Base-by-base conservation (phyloP, 1,140 invertebrate genomes). In the Calliphora vicina region DNA sequence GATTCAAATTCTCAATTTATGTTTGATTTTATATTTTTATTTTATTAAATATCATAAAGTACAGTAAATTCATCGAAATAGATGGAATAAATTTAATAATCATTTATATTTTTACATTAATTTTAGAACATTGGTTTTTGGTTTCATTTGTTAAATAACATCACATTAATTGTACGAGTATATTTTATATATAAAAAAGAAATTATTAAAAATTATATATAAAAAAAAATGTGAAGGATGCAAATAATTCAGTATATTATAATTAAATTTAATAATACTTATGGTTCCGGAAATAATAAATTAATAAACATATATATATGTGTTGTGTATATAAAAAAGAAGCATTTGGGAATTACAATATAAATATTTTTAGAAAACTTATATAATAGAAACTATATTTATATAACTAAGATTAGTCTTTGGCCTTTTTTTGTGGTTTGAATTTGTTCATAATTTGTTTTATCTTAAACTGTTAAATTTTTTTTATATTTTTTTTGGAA, bases 401-500 rank as follows among this genome's bases (percentile, higher is more conserved):
- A 57, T 76, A 17, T 45, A 78, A 78, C 35, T 78, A 78, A 25
- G n/a, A 23, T 78, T 78, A 78, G 74, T 78, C 74, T 78, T 78
- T 78, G 74, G 74, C 74, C n/a, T 45, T 35, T 1, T 78, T 43
- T 78, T 43, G 35, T 25, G 12, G 73, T 78, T 78, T 78, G 20
- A 10, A 20, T 78, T 45, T 76, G 8, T 29, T 73, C n/a, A n/a
- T n/a, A n/a, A n/a, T 73, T 25, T 76, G 13, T 29, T 78, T n/a
- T n/a, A n/a, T 35, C 9, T 76, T 42, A n/a, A 35, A 35, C 35
- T 35, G n/a, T n/a, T n/a, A n/a, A n/a, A n/a, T n/a, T n/a, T n/a
- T n/a, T n/a, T n/a, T n/a, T n/a, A n/a, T n/a, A n/a, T n/a, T n/a
- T 76, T 35, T 20, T 45, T 23, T 78, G 74, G 74, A 78, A 78